Percentiles rank a stretch among this genome's conserved stretches.
phyloP scores from a whole-genome alignment of 2,888 invertebrate genomes.

The Monochamus alternatus region DNA sequence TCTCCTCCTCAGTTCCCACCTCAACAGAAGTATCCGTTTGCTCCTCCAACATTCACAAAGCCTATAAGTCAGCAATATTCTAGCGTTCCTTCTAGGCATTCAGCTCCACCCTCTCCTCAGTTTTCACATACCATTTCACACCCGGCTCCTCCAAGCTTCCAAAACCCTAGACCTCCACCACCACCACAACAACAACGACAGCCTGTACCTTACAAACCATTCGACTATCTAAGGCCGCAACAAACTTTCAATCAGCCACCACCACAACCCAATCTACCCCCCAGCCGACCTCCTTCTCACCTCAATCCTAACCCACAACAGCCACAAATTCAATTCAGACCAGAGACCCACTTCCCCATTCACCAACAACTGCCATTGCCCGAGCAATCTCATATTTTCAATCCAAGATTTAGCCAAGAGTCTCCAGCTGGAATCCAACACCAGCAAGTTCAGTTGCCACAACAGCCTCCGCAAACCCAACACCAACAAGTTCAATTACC shows the following conservation, averaged over 20 bases:
- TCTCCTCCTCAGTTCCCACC: slow-evolving; percentile 64
- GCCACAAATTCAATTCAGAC: slow-evolving; percentile 66
- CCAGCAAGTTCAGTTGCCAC: slow-evolving; percentile 34
- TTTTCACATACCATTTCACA: slow-evolving; percentile 52
- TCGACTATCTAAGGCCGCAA: slow-evolving; percentile 56
- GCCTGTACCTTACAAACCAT: slow-evolving; percentile 66
- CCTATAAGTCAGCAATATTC: slow-evolving; percentile 43
- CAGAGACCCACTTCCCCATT: slow-evolving; percentile 71
- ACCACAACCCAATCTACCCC: slow-evolving; percentile 48
- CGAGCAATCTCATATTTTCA: slow-evolving; percentile 51
- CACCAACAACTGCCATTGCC: slow-evolving; percentile 60
- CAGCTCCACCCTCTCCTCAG: slow-evolving; percentile 46
- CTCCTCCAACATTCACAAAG: slow-evolving; percentile 43
- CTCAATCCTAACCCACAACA: slow-evolving; percentile 64
- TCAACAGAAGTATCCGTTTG: slow-evolving; percentile 49
- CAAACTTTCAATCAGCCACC: slow-evolving; percentile 46
- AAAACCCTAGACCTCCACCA: slow-evolving; percentile 60
- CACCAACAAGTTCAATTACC: slow-evolving; percentile 6
- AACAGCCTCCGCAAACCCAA: slow-evolving; percentile 32
- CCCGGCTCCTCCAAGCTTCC: slow-evolving; percentile 58
- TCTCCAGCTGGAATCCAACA: slow-evolving; percentile 22
- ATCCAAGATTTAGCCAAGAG: slow-evolving; percentile 47
- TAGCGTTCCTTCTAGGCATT: slow-evolving; percentile 21
- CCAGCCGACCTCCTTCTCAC: slow-evolving; percentile 59
- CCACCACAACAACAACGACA: slow-evolving; percentile 60